A percentile compares a stretch with the other conserved stretches of the same genome.
Conservation (phyloP, 2,888 invertebrate species). For the Aphodius sticticus region DNA sequence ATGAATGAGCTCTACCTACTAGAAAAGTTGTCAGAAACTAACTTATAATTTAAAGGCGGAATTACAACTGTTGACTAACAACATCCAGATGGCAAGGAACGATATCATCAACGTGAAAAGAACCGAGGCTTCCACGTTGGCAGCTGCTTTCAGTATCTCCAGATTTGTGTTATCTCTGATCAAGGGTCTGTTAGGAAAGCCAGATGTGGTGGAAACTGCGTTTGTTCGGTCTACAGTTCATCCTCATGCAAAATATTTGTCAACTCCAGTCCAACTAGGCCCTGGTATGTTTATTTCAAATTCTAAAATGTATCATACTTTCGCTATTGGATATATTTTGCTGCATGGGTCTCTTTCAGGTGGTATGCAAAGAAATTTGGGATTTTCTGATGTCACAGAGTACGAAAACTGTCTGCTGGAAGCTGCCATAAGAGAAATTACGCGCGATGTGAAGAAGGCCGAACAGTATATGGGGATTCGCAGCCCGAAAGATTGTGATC, state of each 20-base stretch:
- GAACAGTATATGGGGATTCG: slow-evolving; percentile 50
- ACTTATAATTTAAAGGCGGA: slow-evolving; percentile 50
- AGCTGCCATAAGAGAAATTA: slow-evolving; percentile 50
- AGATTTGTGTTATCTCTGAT: slow-evolving; percentile 68
- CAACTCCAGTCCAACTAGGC: slow-evolving; percentile 56
- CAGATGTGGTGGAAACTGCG: slow-evolving; percentile 54
- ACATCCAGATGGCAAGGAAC: slow-evolving; percentile 68
- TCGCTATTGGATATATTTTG: neutral
- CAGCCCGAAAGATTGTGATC: slow-evolving; percentile 51
- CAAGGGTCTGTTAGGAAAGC: slow-evolving; percentile 59
- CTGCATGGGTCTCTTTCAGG: slow-evolving; percentile 32
- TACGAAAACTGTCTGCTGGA: slow-evolving; percentile 56
- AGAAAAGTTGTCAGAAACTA: neutral
- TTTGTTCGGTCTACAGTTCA: slow-evolving; percentile 53
- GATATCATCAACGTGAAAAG: slow-evolving; percentile 71
- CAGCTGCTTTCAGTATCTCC: slow-evolving; percentile 70
- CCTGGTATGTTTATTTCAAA: slow-evolving; percentile 37
- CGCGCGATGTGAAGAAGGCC: slow-evolving; percentile 52
- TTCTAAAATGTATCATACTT: slow-evolving; percentile 6
- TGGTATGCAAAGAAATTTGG: slow-evolving; percentile 55
- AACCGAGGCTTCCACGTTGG: slow-evolving; percentile 66
- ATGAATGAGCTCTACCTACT: neutral
- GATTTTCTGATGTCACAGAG: slow-evolving; percentile 54
- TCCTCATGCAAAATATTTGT: slow-evolving; percentile 53
- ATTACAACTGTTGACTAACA: slow-evolving; percentile 53